Base-by-base conservation (phyloP, 2,113 vertebrate species). In the Urocolius indicus region DNA sequence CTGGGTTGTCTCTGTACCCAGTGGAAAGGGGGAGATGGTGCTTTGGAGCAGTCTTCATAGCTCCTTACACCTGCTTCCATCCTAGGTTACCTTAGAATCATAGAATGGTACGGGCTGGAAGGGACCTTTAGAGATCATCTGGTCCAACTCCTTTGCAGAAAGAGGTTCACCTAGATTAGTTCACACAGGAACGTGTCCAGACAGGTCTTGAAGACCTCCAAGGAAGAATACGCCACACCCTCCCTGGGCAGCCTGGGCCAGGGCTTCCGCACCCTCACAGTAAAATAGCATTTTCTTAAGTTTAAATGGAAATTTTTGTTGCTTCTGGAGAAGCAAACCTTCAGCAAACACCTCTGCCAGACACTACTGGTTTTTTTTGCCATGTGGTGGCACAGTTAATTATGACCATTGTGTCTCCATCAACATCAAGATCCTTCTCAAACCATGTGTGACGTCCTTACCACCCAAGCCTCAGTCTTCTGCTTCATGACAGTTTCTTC, bases 381-480 rank as follows among this genome's bases (percentile, higher is more conserved):
- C 14, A 7, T 1, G 8, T 27, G 54, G 10, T n/a, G 27, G 10
- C 73, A 54, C 34, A 46, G 16, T 30, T 61, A 77, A 26, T 58
- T 13, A 22, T 18, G 80, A 66, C 8, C 13, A 4, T 0, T 26
- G 3, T 16, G 26, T 27, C 32, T 65, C 41, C n/a, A 9, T 10
- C 15, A n/a, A 23, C 6, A 62, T 2, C 17, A n/a, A 57, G 7
- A 20, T 54, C 21, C 49, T 72, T 52, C 61, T 72, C n/a, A 65
- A 85, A 66, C 19, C 27, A 3, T 0, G 0, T 2, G 1, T 1
- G 9, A 79, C 23, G 29, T 75, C 27, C 19, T 18, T 79, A 32
- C 9, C 13, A 29, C 16, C 8, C 15, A 6, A 16, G 2, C 11
- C 26, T 73, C 54, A 63, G 45, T 12, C 30, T 45, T 18, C 46